Base-by-base conservation (phyloP, 2,888 invertebrate species). In the Acrobasis suavella region DNA sequence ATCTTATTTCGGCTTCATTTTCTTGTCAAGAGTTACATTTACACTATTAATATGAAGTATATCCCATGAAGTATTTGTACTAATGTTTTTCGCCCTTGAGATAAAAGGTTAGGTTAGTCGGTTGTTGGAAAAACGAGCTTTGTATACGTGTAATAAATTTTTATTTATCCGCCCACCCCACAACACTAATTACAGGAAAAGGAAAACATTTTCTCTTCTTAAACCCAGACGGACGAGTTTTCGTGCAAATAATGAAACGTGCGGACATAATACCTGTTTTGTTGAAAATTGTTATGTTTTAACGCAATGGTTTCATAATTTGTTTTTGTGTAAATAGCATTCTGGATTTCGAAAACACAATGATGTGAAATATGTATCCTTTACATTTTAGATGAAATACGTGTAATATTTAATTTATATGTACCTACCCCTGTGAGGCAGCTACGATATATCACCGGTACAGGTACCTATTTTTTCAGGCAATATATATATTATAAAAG, bases 111-210 rank as follows among this genome's bases (percentile, higher is more conserved):
- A 46, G 46, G 14, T 14, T 10, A 46, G n/a, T 12, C 46, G 46
- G 32, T 10, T 7, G 52, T 52, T n/a, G 14, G n/a, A 32, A 14
- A 32, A 52, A n/a, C 12, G 14, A n/a, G 32, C 52, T 52, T 37
- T 55, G 55, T 58, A 58, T 14, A 49, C 49, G 32, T 22, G n/a
- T 50, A 50, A 59, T 38, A 50, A 15, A 38, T 50, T 50, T 50
- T 37, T 59, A 32, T 49, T 50, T 50, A 32, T 46, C 32, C 50
- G 59, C 49, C 58, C 37, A 17, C 58, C 56, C 22, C n/a, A 50
- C 59, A 50, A 56, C 56, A 42, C 22, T 56, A 56, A 56, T 56
- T 56, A 56, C 56, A 56, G 56, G 56, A 56, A 56, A 56, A 56
- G 42, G 42, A 56, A 42, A 56, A 42, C 56, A 42, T 56, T 56